These are phyloP conservation scores for Benitochromis conjunctus DNA, from an alignment of 2,113 vertebrate species.

Conservation along the genomic window DNA sequence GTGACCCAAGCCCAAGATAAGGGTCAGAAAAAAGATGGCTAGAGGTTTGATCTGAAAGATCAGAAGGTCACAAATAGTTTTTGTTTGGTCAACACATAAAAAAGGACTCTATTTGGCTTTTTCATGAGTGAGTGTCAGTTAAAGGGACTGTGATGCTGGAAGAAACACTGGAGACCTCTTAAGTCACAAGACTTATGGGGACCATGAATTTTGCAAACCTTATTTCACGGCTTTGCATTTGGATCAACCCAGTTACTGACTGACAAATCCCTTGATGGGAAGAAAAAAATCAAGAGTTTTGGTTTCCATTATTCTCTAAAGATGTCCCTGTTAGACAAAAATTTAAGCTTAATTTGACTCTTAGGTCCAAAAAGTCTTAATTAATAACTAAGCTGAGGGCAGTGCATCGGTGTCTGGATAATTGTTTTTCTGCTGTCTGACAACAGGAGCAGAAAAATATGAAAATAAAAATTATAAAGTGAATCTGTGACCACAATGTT, in stretches of 20 bases:
- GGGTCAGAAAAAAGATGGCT: background rate
- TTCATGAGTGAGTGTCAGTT: background rate
- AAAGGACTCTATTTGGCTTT: background rate
- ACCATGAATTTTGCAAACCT: background rate
- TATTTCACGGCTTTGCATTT: background rate
- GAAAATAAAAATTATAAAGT: background rate
- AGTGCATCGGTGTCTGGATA: rapidly evolving
- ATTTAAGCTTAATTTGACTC: background rate
- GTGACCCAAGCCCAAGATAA: background rate
- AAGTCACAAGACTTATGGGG: background rate
- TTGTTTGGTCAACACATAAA: background rate
- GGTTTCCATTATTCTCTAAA: background rate
- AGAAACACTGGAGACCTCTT: background rate
- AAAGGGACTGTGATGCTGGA: background rate
- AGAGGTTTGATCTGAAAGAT: background rate
- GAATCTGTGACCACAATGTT: background rate
- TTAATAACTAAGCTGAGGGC: background rate
- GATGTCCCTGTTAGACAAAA: background rate
- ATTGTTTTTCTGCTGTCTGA: background rate
- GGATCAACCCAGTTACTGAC: background rate
- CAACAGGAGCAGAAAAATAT: background rate
- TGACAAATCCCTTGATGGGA: background rate
- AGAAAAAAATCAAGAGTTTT: no score
- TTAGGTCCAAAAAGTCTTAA: background rate
- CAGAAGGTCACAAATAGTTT: background rate